Evolutionary conservation across 1,140 invertebrate species (phyloP), one percentile per base, ranked within the genome.

Genomic region (Sipha flava): DNA sequence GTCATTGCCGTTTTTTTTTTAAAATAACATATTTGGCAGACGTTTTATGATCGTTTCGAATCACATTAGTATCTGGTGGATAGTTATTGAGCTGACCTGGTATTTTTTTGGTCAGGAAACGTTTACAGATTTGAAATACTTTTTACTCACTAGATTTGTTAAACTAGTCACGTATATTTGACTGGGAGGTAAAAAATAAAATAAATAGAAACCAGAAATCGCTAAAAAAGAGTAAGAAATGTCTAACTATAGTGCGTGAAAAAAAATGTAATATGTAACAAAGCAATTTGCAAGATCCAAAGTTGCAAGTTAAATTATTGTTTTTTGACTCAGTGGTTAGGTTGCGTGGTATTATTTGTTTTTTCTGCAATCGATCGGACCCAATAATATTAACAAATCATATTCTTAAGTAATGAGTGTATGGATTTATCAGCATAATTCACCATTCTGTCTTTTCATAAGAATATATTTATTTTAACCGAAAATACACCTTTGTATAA

Each of bases 151-250:
- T 18, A 7, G 21, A 12, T 75, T 75, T 52, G 47, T 40, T 75
- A 37, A 75, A 75, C 52, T 47, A 43, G 70, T 75, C 70, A 75
- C 70, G 70, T 75, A 54, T 16, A 31, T 23, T 75, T 12, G 23
- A 16, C 29, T 2, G 2, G 16, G 21, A 75, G 70, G 29, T 75
- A 34, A 6, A 37, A 37, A 75, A 49, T 29, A 64, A 64, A 64
- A 34, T 0, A 68, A 68, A 68, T 26, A 26, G 21, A 68, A 45
- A 52, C 1, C 26, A 23, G 37, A 73, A 52, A 73, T 73, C 47
- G 47, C 18, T 18, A 16, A 29, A 31, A 47, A 49, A 31, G 9
- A 6, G 40, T 49, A 26, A 73, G n/a, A 18, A 73, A 73, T 26
- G 45, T 52, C 23, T 9, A 5, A 52, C 52, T 23, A 3, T 45